These are phyloP conservation scores for Montifringilla adamsi DNA, from an alignment of 2,113 vertebrate species.

Conservation along the genomic window DNA sequence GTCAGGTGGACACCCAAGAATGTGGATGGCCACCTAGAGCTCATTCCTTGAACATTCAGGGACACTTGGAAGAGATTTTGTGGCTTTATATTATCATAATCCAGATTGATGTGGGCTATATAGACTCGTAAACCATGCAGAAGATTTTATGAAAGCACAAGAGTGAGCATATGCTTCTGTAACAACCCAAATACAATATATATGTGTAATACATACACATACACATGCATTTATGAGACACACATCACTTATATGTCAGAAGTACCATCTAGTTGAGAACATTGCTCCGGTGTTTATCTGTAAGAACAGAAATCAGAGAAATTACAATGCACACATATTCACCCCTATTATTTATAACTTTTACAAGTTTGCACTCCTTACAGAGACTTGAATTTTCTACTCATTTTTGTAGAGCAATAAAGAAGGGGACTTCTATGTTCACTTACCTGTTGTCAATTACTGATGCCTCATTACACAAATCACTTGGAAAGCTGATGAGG, in stretches of 20 bases:
- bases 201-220: neutral
- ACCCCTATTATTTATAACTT: neutral
- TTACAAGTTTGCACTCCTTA: neutral
- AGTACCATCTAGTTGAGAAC: neutral
- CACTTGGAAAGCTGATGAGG: slow-evolving; percentile 90
- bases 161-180: neutral
- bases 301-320: neutral
- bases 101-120: neutral
- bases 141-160: slow-evolving; percentile 22
- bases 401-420: slow-evolving; percentile 1
- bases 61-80: neutral
- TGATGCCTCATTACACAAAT: slow-evolving; percentile 95
- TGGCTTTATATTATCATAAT: slow-evolving; percentile 4
- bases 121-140: neutral
- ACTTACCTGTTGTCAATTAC: slow-evolving; percentile 86
- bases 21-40: neutral
- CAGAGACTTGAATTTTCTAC: neutral
- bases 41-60: neutral
- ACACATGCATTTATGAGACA: neutral
- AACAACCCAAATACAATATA: neutral
- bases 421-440: slow-evolving; percentile 75
- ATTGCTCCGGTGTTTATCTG: neutral
- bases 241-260: neutral
- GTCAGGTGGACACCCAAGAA: neutral
- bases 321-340: accelerated